Evolutionary conservation across 1,140 invertebrate species (phyloP).

Genomic region (Bombus affinis): DNA sequence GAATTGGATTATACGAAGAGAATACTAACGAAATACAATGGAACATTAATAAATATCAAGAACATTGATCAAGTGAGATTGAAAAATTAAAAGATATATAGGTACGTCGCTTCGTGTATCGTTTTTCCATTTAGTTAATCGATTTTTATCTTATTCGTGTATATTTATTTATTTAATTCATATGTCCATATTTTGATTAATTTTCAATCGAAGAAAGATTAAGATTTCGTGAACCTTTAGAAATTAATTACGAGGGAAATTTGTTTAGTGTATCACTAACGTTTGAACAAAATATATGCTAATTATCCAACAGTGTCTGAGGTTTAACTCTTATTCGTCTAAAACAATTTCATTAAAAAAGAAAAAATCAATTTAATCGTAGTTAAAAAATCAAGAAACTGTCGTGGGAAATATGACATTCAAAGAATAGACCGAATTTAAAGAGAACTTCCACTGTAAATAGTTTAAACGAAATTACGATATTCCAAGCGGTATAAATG

Average conservation of each 20-base stretch:
- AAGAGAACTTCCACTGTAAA: not conserved
- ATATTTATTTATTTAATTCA: not conserved
- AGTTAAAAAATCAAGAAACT: too few species aligned
- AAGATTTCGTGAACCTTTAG: not conserved
- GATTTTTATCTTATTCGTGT: not conserved
- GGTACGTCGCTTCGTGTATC: too few species aligned
- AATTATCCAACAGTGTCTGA: not conserved
- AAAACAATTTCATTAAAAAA: not conserved
- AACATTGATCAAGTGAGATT: too few species aligned
- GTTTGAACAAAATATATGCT: not conserved
- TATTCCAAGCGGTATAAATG: not conserved
- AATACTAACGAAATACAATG: too few species aligned
- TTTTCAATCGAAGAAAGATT: not conserved
- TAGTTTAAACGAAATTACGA: not conserved
- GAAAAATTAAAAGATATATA: too few species aligned
- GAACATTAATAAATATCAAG: too few species aligned
- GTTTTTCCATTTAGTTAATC: too few species aligned
- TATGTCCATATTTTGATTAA: too few species aligned
- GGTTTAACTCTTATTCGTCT: not conserved
- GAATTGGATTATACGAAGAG: too few species aligned
- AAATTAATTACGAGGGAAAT: not conserved
- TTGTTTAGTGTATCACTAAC: not conserved
- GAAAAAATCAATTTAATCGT: not conserved
- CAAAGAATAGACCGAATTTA: not conserved
- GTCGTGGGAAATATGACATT: too few species aligned